Evolutionary conservation across 2,888 invertebrate genomes (phyloP), one percentile per base, ranked within the genome.

Genomic region (Leucozona laternaria): DNA sequence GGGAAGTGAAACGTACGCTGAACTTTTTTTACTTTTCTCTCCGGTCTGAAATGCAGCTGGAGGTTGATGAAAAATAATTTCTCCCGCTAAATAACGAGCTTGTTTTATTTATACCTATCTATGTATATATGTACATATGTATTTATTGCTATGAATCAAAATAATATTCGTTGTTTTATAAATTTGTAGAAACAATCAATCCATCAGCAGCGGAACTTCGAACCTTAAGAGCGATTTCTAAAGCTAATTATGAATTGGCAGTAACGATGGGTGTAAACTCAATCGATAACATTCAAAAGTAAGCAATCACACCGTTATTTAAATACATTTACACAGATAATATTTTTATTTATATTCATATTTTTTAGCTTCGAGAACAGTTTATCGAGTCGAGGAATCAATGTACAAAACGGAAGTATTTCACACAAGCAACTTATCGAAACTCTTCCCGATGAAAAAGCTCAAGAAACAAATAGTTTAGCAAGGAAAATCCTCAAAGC

Each of bases 391-490:
- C 89, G 91, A 3, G 88, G 90, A 15, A 89, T 92, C n/a, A 89
- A 89, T 3, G 90, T 92, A 2, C 85, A 88, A 79, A 91, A 92
- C 82, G 92, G 92, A 8, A 91, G 90, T 55, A 88, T 92, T 40
- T 92, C 92, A 0, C 92, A 92, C 71, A 88, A 88, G 2, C 91
- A 92, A 81, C 79, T 92, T 11, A 71, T 92, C 71, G 92, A 92
- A 17, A 90, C 90, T 2, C 87, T 91, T 31, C 92, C 92, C 7
- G 91, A 90, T 55, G 76, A 87, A 31, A 89, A 90, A 48, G 89
- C 91, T 0, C 89, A 89, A 60, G 78, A 88, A 43, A 90, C 92
- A 55, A 91, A 91, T 60, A 89, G 89, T 4, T 70, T 92, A 0
- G 92, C 92, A 1, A 88, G 89, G 15, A 90, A 90, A 80, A 90